These are phyloP conservation scores for Pseudolycoriella hygida DNA, from an alignment of 2,888 invertebrate species.

Conservation along the genomic window DNA sequence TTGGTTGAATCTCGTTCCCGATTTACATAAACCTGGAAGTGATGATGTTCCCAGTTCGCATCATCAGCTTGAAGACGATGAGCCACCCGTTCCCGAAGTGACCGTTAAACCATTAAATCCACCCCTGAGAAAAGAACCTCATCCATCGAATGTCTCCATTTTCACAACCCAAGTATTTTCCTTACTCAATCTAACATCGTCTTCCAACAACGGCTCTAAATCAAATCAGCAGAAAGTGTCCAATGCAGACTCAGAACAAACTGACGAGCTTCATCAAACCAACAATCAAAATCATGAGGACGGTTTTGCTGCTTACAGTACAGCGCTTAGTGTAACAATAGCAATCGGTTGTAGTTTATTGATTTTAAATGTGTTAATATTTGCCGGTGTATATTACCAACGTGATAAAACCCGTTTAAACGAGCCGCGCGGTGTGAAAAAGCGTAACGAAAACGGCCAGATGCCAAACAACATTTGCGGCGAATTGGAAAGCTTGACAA, in stretches of 20 bases:
- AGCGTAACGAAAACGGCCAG: slow-evolving; percentile 67
- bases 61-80: slow-evolving; percentile 65
- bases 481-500: slow-evolving; percentile 46
- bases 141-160: slow-evolving; percentile 21
- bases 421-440: slow-evolving; percentile 38
- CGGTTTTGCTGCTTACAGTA: slow-evolving; percentile 78
- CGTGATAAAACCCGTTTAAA: slow-evolving; percentile 65
- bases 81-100: slow-evolving; percentile 32
- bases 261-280: slow-evolving; percentile 2
- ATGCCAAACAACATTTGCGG: slow-evolving; percentile 81
- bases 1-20: slow-evolving; percentile 89
- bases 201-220: slow-evolving; percentile 13
- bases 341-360: slow-evolving; percentile 86
- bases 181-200: slow-evolving; percentile 25
- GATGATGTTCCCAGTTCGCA: slow-evolving; percentile 72
- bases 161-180: slow-evolving; percentile 29
- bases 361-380: slow-evolving; percentile 81
- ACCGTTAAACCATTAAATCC: slow-evolving; percentile 32
- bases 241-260: not conserved
- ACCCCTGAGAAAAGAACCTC: slow-evolving; percentile 20
- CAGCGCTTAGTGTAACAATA: slow-evolving; percentile 80
- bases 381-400: slow-evolving; percentile 89
- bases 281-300: slow-evolving; percentile 40
- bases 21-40: slow-evolving; percentile 72
- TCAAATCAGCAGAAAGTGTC: not conserved